These are phyloP conservation scores for Antechinus flavipes DNA, from an alignment of 2,113 vertebrate species.

Conservation along the genomic window DNA sequence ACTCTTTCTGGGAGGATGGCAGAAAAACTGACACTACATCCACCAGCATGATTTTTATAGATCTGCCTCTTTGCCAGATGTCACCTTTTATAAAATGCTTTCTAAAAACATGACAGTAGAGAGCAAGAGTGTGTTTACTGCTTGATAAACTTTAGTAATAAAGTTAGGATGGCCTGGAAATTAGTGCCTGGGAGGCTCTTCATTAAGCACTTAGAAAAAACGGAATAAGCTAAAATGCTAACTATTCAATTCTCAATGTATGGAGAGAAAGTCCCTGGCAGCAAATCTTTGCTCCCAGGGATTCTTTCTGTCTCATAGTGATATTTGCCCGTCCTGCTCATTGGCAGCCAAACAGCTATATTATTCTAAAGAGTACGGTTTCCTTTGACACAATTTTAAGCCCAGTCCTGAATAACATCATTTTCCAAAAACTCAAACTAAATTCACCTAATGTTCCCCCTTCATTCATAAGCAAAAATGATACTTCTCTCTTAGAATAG, in stretches of 20 bases:
- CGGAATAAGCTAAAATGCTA: conserved; percentile 73
- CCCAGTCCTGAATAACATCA: conserved; percentile 20
- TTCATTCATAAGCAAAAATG: conserved; percentile 7
- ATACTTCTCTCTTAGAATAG: conserved; percentile 6
- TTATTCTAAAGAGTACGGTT: conserved; percentile 70
- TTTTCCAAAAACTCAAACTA: background rate
- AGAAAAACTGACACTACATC: conserved; percentile 86
- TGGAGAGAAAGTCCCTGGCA: conserved; percentile 62
- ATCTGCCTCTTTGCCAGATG: conserved; percentile 89
- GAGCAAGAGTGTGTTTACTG: conserved; percentile 83
- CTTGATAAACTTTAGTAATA: conserved; percentile 88
- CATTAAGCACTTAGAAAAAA: conserved; percentile 82
- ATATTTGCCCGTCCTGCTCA: conserved; percentile 68
- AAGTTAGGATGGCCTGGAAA: conserved; percentile 84
- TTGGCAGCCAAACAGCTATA: conserved; percentile 69
- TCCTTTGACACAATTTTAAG: conserved; percentile 43
- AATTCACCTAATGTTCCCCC: background rate
- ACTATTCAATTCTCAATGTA: conserved; percentile 71
- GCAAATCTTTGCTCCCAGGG: conserved; percentile 45
- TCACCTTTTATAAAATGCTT: conserved; percentile 90
- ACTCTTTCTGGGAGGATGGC: conserved; percentile 86
- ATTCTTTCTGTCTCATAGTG: conserved; percentile 60
- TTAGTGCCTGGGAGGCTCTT: conserved; percentile 81
- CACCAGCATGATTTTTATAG: conserved; percentile 82
- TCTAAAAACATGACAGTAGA: conserved; percentile 85